These are phyloP conservation scores for Neolamprologus tretocephalus DNA, from an alignment of 2,113 vertebrate species.

Conservation along the genomic window DNA sequence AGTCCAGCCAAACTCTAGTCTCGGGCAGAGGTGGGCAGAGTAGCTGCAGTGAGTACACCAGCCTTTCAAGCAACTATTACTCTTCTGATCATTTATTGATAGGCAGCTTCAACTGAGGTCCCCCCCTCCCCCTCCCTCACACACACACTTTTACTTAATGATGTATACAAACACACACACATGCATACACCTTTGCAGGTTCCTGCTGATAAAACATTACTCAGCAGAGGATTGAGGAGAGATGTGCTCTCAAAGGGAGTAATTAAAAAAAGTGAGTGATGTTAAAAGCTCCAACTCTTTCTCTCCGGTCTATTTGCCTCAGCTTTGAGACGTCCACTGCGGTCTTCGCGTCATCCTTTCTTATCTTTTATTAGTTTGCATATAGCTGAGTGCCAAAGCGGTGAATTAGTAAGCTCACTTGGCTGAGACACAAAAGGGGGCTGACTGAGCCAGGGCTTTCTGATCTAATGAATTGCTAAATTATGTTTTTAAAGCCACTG, in stretches of 20 bases:
- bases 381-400: not conserved
- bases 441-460: not conserved
- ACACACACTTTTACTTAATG: not conserved
- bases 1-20: not conserved
- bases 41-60: not conserved
- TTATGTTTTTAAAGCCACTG: not conserved
- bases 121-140: not conserved
- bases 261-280: constrained; percentile 45
- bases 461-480: not conserved
- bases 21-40: not conserved
- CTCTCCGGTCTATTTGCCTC: not conserved
- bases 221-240: not conserved
- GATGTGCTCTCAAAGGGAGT: constrained; percentile 27
- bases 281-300: constrained; percentile 3
- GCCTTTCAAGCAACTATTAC: not conserved
- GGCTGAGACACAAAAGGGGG: constrained; percentile 9
- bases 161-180: not conserved
- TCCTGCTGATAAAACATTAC: constrained; percentile 27
- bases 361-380: constrained; percentile 3
- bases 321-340: not conserved
- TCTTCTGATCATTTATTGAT: constrained; percentile 45
- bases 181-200: not conserved
- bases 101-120: not conserved
- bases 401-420: not conserved
- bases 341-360: not conserved